Evolutionary conservation across 2,113 vertebrate species (phyloP), one percentile per base, ranked within the genome.

Genomic region (Tor tambroides): DNA sequence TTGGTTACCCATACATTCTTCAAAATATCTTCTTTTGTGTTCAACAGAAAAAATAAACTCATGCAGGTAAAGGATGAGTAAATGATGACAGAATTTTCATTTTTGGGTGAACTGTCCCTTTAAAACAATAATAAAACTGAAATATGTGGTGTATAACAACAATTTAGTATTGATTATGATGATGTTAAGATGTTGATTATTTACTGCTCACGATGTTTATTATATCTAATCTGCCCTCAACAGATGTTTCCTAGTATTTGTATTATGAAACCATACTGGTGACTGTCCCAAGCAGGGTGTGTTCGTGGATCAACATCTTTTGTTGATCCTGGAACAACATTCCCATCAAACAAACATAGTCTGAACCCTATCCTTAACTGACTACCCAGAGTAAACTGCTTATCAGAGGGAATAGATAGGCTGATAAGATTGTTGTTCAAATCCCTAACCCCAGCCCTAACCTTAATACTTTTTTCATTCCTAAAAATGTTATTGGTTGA

Each of bases 101-200:
- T 83, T 49, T 49, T 79, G 54, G 51, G n/a, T n/a, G n/a, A 63
- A 63, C 61, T 63, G 7, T 63, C n/a, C n/a, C n/a, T 63, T 63
- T 32, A 23, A 72, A 4, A 23, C 56, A 23, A 38, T 72, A 21
- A 38, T 23, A 69, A 69, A 69, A 35, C 28, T 69, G 14, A 76
- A 56, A 51, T 4, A 23, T 26, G 43, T 75, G 23, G 21, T n/a
- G n/a, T 19, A 9, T 51, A 9, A 71, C 65, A 71, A 4, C 26
- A 54, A 51, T 12, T 78, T 26, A 23, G 28, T 12, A 54, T 54
- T 54, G 49, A 19, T 11, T 30, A 10, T 78, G 26, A 78, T 78
- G 7, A 78, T 54, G 15, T 54, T 54, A 6, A 54, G 17, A 35
- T 69, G 7, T 11, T 72, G 32, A 38, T 72, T 23, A 72, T 72